Evolutionary conservation across 1,140 invertebrate genomes (phyloP).

Genomic region (Leptinotarsa lineolata): DNA sequence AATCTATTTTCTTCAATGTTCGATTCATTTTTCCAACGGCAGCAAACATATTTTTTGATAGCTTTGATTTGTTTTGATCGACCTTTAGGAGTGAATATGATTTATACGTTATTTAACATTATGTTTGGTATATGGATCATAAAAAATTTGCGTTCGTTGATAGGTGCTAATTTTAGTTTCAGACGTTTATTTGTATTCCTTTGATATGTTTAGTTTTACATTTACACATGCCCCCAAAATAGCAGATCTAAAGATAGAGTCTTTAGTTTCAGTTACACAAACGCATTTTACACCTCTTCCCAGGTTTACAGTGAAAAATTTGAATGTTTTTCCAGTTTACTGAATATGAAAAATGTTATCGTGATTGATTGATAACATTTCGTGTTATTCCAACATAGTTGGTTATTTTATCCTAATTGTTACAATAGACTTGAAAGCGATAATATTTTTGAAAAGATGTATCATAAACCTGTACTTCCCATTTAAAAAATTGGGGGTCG

Average conservation of each 20-base stretch:
- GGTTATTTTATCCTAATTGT: no score
- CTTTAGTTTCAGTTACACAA: neutral
- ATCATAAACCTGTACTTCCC: no score
- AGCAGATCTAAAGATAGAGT: neutral
- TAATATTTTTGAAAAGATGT: no score
- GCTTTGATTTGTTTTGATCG: neutral
- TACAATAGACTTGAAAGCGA: no score
- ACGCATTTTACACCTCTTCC: neutral
- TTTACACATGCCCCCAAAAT: neutral
- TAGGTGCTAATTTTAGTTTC: conserved; percentile 12
- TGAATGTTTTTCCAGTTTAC: neutral
- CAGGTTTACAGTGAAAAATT: neutral
- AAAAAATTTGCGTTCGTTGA: conserved; percentile 9
- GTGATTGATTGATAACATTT: no score
- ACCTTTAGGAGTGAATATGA: neutral
- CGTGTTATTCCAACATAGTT: no score
- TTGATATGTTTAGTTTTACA: neutral
- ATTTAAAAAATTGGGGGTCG: no score
- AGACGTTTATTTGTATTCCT: conserved; percentile 10
- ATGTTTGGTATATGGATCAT: conserved; percentile 8
- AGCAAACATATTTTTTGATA: neutral
- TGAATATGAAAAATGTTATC: no score
- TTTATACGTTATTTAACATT: conserved; percentile 11
- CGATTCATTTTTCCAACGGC: neutral
- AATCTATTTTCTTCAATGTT: no score